Base-by-base conservation (phyloP, 2,888 invertebrate genomes). In the Oscheius sp. region DNA sequence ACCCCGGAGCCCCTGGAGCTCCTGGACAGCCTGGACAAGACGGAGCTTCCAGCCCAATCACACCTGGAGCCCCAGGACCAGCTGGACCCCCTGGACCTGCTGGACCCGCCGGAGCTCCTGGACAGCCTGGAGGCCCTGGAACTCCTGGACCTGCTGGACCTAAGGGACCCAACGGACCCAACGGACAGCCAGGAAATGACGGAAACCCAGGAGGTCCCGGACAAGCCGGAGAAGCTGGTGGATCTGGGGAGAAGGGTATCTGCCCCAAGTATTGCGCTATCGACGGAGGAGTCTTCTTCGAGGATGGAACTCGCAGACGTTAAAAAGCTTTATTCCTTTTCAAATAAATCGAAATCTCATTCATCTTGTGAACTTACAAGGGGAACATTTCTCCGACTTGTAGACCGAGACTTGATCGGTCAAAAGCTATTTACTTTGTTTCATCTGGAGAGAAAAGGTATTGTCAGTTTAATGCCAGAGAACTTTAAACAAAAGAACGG, bases 201-300 rank as follows among this genome's bases (percentile, higher is more conserved):
- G 67, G 67, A 67, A 23, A 39, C 25, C 67, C 67, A 12, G 67
- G 67, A 67, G 15, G 15, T 12, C 29, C 46, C 25, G 64, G 64
- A 64, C 8, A 29, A 12, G 31, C 64, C 2, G 64, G 64, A 48
- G n/a, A 10, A 12, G 42, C 69, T 15, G 69, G 69, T 31, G 50
- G 64, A 33, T 48, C 45, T n/a, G 66, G 69, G 65, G 66, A 72
- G 66, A 65, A 33, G 53, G 46, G 66, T 61, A 69, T 61, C 61
- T 34, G 63, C 63, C 72, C 72, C 65, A 72, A 72, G 69, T 72
- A 70, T 53, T 69, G 69, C 53, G 69, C 69, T 45, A 69, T 78
- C 69, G 78, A 78, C 69, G 78, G 78, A 69, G 78, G 78, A 77
- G 83, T 84, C 74, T 84, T 84, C 84, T 84, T 84, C 83, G 84